phyloP scores from a whole-genome alignment of 2,113 vertebrate genomes.

The Melanocharis versteri region DNA sequence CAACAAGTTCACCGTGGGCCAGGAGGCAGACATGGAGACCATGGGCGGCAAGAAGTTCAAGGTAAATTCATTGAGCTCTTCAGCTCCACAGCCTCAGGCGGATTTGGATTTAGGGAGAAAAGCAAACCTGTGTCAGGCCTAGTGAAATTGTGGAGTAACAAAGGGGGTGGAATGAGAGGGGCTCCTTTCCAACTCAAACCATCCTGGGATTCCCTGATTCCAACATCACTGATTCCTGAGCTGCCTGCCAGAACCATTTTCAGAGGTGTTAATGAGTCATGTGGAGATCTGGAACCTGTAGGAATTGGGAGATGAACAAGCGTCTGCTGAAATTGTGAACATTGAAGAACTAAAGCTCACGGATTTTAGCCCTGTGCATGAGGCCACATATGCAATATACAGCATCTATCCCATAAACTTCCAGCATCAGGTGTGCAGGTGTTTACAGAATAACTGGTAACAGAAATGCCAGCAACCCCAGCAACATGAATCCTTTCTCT shows the following conservation, averaged over 20 bases:
- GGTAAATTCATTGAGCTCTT: conserved; percentile 69
- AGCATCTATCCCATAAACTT: neutral
- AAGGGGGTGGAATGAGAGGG: too few relatives aligned
- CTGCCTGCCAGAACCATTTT: neutral
- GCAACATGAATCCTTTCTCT: neutral
- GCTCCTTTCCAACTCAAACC: neutral
- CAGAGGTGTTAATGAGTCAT: neutral
- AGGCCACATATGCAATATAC: neutral
- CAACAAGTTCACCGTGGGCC: conserved; percentile 84
- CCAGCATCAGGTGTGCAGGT: neutral
- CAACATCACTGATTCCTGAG: neutral
- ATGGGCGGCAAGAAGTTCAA: conserved; percentile 93
- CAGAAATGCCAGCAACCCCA: neutral
- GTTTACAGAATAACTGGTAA: neutral
- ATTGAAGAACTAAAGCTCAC: neutral
- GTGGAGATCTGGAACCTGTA: neutral
- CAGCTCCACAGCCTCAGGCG: neutral
- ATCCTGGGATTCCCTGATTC: neutral
- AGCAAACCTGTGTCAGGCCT: neutral
- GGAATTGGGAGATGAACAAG: neutral
- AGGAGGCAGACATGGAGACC: conserved; percentile 88
- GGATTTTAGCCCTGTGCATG: neutral
- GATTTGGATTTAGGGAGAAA: neutral
- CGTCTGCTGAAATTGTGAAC: neutral
- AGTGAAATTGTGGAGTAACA: too few relatives aligned